phyloP scores from a whole-genome alignment of 2,888 invertebrate species.

The Callosobruchus maculatus region DNA sequence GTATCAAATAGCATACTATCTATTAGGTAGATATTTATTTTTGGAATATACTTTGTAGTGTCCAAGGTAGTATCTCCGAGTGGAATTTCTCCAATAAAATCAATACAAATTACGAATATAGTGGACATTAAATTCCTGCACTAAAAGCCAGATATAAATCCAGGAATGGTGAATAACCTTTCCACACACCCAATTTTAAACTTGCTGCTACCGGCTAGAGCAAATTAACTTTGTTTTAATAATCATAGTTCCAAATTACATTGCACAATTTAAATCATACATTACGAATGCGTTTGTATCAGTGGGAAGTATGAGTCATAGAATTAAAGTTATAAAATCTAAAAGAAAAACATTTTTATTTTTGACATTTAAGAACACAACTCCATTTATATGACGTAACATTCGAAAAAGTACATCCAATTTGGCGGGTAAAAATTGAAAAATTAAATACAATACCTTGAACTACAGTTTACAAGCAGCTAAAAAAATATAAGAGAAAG shows the following conservation, averaged over 20 bases:
- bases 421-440: constrained; percentile 6
- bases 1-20: too few species aligned
- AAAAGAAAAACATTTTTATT: neutral
- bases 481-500: neutral
- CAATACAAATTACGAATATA: too few species aligned
- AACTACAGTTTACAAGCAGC: neutral
- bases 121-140: too few species aligned
- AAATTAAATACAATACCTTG: neutral
- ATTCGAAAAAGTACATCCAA: constrained; percentile 9
- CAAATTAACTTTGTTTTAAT: neutral
- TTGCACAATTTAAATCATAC: neutral
- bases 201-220: neutral
- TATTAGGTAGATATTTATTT: too few species aligned
- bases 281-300: neutral
- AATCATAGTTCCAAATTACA: neutral
- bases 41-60: too few species aligned
- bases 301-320: neutral
- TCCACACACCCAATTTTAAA: neutral
- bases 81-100: too few species aligned
- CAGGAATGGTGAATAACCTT: neutral
- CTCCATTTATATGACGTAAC: constrained; percentile 7
- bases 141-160: neutral
- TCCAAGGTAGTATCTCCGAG: too few species aligned
- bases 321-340: neutral
- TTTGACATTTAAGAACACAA: neutral